A percentile compares a stretch with the other conserved stretches of the same genome.
Conservation (phyloP, 2,888 invertebrate species). For the Portevinia maculata region DNA sequence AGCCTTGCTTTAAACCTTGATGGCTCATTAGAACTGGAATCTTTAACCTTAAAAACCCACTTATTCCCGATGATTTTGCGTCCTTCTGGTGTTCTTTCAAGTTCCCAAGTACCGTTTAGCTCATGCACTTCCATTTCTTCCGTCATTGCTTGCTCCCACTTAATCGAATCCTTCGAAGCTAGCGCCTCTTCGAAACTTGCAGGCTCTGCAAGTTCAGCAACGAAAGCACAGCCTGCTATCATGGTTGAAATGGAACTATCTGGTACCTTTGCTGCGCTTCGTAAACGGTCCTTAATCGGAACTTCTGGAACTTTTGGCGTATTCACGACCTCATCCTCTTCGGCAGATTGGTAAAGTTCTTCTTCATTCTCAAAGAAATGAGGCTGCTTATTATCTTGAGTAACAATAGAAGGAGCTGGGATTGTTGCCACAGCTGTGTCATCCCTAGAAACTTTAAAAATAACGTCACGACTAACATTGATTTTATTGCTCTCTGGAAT, state of each 20-base stretch:
- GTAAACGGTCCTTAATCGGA: constrained; percentile 2
- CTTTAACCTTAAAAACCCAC: constrained; percentile 76
- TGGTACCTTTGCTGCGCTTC: not conserved
- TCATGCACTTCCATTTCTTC: constrained; percentile 39
- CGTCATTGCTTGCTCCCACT: constrained; percentile 26
- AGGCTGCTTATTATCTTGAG: not conserved
- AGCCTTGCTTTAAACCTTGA: constrained; percentile 76
- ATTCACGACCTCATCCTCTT: not conserved
- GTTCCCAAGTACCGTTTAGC: constrained; percentile 65
- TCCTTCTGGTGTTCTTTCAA: constrained; percentile 49
- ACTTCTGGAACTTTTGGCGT: constrained; percentile 1
- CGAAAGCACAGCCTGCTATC: constrained; percentile 2
- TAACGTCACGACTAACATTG: constrained; percentile 2
- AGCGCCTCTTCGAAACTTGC: constrained; percentile 12
- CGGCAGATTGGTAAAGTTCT: not conserved
- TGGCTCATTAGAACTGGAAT: constrained; percentile 8
- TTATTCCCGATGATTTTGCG: constrained; percentile 73
- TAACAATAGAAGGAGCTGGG: not conserved
- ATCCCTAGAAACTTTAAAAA: not conserved
- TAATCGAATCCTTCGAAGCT: constrained; percentile 16
- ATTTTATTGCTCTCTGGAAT: not conserved
- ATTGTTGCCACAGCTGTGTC: not conserved
- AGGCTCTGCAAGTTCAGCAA: constrained; percentile 1
- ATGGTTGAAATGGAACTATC: constrained; percentile 8
- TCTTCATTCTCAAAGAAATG: constrained; percentile 5